Conservation (phyloP, 1,140 invertebrate genomes). For the Cepaea nemoralis region DNA sequence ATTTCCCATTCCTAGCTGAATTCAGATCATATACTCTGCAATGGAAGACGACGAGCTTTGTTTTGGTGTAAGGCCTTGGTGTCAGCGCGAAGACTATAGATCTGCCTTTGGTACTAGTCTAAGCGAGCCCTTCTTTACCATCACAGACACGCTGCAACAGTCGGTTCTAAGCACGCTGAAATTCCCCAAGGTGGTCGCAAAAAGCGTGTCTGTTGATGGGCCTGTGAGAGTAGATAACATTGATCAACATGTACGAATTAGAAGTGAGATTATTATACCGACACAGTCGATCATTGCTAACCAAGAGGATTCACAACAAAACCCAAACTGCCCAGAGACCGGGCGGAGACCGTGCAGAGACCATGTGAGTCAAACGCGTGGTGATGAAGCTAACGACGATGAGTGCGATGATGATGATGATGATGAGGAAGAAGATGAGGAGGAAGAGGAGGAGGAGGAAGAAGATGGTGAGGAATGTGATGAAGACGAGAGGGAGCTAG, state of each 20-base stretch:
- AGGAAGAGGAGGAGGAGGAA: background rate
- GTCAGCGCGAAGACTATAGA: background rate
- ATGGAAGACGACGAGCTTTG: background rate
- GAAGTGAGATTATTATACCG: background rate
- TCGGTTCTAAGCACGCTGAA: background rate
- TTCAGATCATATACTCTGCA: background rate
- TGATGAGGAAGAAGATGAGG: background rate
- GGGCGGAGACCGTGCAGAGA: background rate
- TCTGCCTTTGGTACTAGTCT: background rate
- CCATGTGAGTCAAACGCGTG: background rate
- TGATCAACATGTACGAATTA: background rate
- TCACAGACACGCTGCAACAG: background rate
- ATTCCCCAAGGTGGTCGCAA: background rate
- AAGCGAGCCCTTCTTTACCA: background rate
- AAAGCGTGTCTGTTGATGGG: background rate
- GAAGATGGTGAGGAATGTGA: background rate
- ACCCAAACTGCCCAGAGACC: background rate
- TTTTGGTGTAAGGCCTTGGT: background rate
- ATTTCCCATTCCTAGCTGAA: background rate
- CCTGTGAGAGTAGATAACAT: background rate
- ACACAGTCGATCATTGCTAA: background rate
- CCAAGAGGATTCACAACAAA: background rate
- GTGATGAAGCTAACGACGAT: conserved; percentile 18
- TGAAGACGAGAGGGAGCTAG: background rate
- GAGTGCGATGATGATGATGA: conserved; percentile 26